Base-by-base conservation (phyloP, 2,113 vertebrate species). In the Melanotaenia duboulayi region DNA sequence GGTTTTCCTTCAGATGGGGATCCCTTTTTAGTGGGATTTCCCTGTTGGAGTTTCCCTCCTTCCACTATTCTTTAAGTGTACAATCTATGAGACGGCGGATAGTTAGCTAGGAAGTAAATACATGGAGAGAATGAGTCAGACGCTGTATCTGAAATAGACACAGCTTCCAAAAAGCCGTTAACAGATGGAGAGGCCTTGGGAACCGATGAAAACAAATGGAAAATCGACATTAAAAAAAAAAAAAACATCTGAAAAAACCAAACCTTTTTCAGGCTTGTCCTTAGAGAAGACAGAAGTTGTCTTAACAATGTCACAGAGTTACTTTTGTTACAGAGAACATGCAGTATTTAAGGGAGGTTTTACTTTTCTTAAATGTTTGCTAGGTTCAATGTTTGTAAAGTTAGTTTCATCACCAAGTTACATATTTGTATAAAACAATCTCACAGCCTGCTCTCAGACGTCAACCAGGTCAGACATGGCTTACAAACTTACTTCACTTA, bases 121-220 rank as follows among this genome's bases (percentile, higher is more conserved):
- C 22, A 80, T 1, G 83, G 88, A 48, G 85, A 55, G 70, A 86
- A 81, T 91, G 85, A 91, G 87, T 92, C 89, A 89, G 66, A 17
- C 65, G 9, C 37, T 28, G 57, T 49, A 83, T 81, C 83, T 84
- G 55, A 91, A 90, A 91, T 90, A 90, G 78, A 87, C 51, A 58
- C 76, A 64, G 40, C 46, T 44, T 66, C 40, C 3, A 61, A 71
- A 74, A 68, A 52, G 57, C 1, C 11, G 14, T 78, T 74, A 67
- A 22, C 65, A 61, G 70, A 87, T 82, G 69, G 65, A 20, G 76
- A 24, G 19, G 57, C 51, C 49, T 9, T 61, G 51, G 65, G 58
- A 64, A 63, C 16, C 64, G 51, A 10, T 65, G 54, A 23, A 81
- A 68, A 55, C 4, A 28, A 23, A 48, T 35, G 32, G 32, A 35